These are phyloP conservation scores for Drosophila parabipectinata DNA, from an alignment of 1,140 invertebrate species.

Conservation along the genomic window DNA sequence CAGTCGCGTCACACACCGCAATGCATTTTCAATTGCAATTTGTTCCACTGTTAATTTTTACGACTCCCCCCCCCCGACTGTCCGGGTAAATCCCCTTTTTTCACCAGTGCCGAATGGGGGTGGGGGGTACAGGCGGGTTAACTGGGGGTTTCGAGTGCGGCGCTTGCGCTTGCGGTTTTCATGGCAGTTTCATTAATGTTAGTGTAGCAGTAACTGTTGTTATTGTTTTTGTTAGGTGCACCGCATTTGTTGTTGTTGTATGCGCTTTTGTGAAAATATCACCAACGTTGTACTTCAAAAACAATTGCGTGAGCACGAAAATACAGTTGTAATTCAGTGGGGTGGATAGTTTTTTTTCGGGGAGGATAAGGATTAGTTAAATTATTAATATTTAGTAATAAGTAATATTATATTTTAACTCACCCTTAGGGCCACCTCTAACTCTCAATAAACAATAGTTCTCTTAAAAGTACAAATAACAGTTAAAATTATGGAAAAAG, in stretches of 20 bases:
- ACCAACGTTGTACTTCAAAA: slow-evolving; percentile 39
- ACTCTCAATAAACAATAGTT: too few relatives aligned
- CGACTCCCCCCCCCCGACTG: slow-evolving; percentile 31
- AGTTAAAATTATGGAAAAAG: background rate
- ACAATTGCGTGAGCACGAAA: slow-evolving; percentile 60
- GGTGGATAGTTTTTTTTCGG: background rate
- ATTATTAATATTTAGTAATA: too few relatives aligned
- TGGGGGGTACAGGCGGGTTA: background rate
- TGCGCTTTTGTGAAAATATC: slow-evolving; percentile 57
- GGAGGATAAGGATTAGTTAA: background rate
- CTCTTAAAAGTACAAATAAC: background rate
- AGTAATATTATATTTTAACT: too few relatives aligned
- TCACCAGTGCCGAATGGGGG: too few relatives aligned
- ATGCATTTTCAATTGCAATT: slow-evolving; percentile 55
- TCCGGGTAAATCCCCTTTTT: slow-evolving; percentile 35
- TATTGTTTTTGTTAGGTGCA: slow-evolving; percentile 35
- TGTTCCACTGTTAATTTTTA: slow-evolving; percentile 60
- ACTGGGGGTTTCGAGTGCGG: slow-evolving; percentile 19
- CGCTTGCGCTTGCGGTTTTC: slow-evolving; percentile 58
- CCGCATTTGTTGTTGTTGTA: slow-evolving; percentile 16
- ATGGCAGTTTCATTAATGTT: slow-evolving; percentile 66
- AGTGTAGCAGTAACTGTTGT: slow-evolving; percentile 53
- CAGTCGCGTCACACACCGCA: slow-evolving; percentile 24
- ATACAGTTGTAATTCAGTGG: background rate
- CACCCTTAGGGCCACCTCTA: too few relatives aligned